phyloP scores from a whole-genome alignment of 2,113 vertebrate genomes.

The Monarcha castaneiventris region DNA sequence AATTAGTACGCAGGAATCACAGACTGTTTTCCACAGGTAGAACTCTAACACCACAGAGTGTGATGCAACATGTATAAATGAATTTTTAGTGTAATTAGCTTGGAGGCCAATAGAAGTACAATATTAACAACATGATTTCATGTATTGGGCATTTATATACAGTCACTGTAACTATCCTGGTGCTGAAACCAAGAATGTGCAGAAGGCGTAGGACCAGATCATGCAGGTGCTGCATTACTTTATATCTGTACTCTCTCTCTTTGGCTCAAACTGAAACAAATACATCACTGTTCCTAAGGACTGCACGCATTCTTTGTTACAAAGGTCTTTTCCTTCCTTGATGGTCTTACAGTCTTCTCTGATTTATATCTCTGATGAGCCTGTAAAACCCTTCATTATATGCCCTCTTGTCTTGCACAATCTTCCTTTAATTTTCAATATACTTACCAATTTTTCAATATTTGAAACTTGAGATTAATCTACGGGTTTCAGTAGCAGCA shows the following conservation, averaged over 20 bases:
- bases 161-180: not conserved
- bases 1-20: not conserved
- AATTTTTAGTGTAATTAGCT: not conserved
- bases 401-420: constrained; percentile 16
- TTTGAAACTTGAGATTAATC: constrained; percentile 28
- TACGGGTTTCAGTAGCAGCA: not conserved
- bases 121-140: not conserved
- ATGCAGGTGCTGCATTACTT: not conserved
- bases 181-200: not conserved
- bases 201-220: not conserved
- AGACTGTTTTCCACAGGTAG: not conserved
- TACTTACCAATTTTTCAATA: constrained; percentile 7
- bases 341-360: not conserved
- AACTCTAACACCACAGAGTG: not conserved
- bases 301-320: not conserved
- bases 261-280: not conserved
- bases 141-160: not conserved
- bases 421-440: constrained; percentile 27
- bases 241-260: not conserved
- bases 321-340: constrained; percentile 14
- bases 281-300: not conserved
- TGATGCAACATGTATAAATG: not conserved
- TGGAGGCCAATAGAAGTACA: not conserved
- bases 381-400: constrained; percentile 10
- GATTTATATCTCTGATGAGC: constrained; percentile 10